Evolutionary conservation across 2,888 invertebrate species (phyloP).

Genomic region (Busseola fusca): DNA sequence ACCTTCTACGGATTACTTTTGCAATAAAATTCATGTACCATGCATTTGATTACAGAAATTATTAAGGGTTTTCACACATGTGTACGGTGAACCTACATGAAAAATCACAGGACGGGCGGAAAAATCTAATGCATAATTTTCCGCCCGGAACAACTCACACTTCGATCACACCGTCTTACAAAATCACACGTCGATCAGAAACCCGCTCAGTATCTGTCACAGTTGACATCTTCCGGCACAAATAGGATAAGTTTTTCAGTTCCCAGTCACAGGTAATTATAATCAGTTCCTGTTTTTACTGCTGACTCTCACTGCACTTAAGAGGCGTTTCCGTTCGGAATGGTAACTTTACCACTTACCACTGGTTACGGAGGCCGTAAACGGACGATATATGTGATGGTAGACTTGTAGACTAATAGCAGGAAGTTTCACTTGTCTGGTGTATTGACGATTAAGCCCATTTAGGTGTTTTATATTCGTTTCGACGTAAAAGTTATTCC

Average conservation of each 20-base stretch:
- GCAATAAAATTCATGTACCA: too few species aligned
- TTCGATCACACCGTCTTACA: neutral
- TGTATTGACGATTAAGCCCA: neutral
- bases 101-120: neutral
- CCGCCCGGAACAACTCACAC: neutral
- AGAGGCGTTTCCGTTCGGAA: constrained; percentile 36
- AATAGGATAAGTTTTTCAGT: constrained; percentile 24
- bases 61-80: neutral
- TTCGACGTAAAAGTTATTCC: neutral
- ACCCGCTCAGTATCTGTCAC: constrained; percentile 3
- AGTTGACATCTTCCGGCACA: constrained; percentile 26
- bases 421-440: constrained; percentile 43
- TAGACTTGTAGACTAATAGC: constrained; percentile 14
- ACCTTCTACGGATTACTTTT: neutral
- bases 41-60: too few species aligned
- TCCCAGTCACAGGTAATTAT: constrained; percentile 35
- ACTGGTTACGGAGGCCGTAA: constrained; percentile 18
- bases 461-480: neutral
- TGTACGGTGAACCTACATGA: too few species aligned
- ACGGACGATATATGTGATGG: constrained; percentile 19
- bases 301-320: constrained; percentile 30
- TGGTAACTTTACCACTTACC: constrained; percentile 38
- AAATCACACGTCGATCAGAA: neutral
- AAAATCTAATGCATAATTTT: neutral
- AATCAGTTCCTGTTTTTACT: constrained; percentile 32